Percentiles rank a stretch among this genome's conserved stretches.
Evolutionary conservation across 2,113 vertebrate genomes (phyloP).

Genomic region (Thunnus maccoyii): DNA sequence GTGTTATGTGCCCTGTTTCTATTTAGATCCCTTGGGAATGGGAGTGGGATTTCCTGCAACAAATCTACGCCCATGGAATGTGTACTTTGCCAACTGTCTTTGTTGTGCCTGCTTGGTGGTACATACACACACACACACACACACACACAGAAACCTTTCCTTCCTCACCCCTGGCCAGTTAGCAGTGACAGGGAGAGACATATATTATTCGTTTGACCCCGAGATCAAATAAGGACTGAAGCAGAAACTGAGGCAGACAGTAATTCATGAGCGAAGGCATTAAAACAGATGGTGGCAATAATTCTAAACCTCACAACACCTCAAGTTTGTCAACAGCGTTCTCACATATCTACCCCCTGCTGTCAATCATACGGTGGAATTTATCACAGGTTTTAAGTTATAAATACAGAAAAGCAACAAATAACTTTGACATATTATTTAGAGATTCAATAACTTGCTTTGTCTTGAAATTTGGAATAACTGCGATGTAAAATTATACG

Average conservation of each 20-base stretch:
- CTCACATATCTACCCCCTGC: background rate
- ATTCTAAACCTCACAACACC: background rate
- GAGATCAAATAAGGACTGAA: constrained; percentile 31
- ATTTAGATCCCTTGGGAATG: constrained; percentile 77
- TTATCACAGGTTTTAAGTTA: background rate
- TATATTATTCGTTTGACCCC: constrained; percentile 60
- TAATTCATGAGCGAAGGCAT: background rate
- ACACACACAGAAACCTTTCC: constrained; percentile 58
- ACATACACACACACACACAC: constrained; percentile 33
- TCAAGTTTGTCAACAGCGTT: background rate
- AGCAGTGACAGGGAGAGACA: constrained; percentile 38
- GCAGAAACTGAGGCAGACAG: constrained; percentile 29
- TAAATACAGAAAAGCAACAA: background rate
- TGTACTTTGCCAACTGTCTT: constrained; percentile 63
- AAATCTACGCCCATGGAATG: constrained; percentile 78
- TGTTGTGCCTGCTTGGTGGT: constrained; percentile 41
- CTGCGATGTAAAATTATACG: background rate
- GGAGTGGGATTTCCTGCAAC: constrained; percentile 84
- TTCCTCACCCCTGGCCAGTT: constrained; percentile 56
- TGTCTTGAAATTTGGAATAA: background rate
- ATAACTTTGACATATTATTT: background rate
- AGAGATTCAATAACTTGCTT: background rate
- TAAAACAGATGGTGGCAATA: background rate
- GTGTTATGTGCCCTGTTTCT: constrained; percentile 46
- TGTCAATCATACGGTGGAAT: constrained; percentile 1